phyloP scores from a whole-genome alignment of 2,888 invertebrate species.

The Perdita meconis region DNA sequence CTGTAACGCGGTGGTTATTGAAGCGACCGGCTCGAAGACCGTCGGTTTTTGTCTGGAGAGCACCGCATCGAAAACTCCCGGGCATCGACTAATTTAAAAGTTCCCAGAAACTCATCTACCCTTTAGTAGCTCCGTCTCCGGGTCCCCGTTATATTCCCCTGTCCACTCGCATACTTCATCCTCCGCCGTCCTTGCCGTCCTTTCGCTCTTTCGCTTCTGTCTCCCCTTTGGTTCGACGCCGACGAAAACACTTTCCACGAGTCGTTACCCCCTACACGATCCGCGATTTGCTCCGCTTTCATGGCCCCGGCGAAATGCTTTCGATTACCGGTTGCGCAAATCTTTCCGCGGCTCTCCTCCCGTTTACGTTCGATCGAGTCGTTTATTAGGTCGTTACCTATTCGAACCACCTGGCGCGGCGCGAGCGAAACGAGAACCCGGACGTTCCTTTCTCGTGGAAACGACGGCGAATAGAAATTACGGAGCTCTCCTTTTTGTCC shows the following conservation, averaged over 20 bases:
- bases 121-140: conserved; percentile 65
- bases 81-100: conserved; percentile 77
- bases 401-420: neutral
- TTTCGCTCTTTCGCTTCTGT: neutral
- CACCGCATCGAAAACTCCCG: conserved; percentile 58
- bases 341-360: conserved; percentile 7
- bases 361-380: conserved; percentile 20
- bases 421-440: conserved; percentile 2
- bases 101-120: conserved; percentile 73
- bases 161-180: conserved; percentile 21
- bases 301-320: neutral
- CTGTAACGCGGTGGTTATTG: conserved; percentile 64
- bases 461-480: conserved; percentile 21
- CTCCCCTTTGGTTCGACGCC: neutral
- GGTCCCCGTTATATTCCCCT: conserved; percentile 34
- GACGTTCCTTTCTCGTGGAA: neutral
- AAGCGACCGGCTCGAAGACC: conserved; percentile 35
- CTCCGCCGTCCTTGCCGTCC: neutral
- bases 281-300: conserved; percentile 21
- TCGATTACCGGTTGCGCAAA: conserved; percentile 19
- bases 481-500: neutral
- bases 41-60: conserved; percentile 59
- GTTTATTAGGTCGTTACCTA: conserved; percentile 10
- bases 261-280: conserved; percentile 25
- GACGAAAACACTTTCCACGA: conserved; percentile 26